Evolutionary conservation across 2,113 vertebrate genomes (phyloP), one percentile per base, ranked within the genome.

Genomic region (Podilymbus podiceps): DNA sequence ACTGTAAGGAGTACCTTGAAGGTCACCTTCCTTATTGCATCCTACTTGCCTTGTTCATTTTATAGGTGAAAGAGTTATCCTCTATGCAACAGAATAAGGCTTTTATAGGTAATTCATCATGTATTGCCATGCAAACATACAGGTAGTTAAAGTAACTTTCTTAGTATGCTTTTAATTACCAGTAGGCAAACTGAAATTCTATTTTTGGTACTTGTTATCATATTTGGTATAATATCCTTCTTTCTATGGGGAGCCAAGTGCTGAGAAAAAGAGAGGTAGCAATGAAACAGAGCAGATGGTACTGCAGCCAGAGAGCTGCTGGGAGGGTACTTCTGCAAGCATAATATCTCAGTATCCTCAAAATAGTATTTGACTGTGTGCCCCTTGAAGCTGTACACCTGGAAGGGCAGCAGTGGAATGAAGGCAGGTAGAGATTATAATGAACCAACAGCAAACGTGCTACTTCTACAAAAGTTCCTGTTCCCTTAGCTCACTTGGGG

Each of bases 381-480:
- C 35, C 23, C 18, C 18, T 67, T 33, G 49, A 62, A 90, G 23
- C 50, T 59, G 60, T 79, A 27, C 16, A 49, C 27, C 27, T 83
- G 35, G 49, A 93, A 91, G 28, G 44, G 35, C 21, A 49, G 17
- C 0, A 1, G 15, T 9, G 5, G 58, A 69, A 69, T 40, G 60
- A 68, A 76, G 88, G 56, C 12, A 15, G 28, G 12, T 28, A 49
- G 40, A 69, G 31, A n/a, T 0, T 0, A 59, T 31, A 40, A 81
- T 8, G 18, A 76, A 31, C 44, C 18, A 50, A 9, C 22, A 62
- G 16, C 0, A 0, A 19, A 89, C 50, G 23, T 27, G 28, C 16
- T 24, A 2, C 16, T 46, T 79, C 30, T 73, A 2, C 40, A 11
- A 10, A 87, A 63, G 30, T 52, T 80, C 11, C 52, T 35, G 2